phyloP scores from a whole-genome alignment of 2,888 invertebrate species.

The Philopedon plagiatum region DNA sequence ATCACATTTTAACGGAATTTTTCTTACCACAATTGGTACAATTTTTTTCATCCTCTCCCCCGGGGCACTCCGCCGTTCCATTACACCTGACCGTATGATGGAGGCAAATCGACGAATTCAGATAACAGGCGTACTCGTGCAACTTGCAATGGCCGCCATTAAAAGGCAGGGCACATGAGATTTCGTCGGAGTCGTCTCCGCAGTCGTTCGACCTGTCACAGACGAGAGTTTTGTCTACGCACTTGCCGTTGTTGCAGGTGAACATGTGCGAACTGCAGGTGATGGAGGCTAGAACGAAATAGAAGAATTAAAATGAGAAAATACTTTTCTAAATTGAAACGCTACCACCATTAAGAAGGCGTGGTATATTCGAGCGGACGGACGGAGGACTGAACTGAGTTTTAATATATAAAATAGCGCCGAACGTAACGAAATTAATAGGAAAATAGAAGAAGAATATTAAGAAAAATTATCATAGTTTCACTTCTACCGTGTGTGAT shows the following conservation, averaged over 20 bases:
- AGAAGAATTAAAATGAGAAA: too few relatives aligned
- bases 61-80: constrained; percentile 78
- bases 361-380: too few relatives aligned
- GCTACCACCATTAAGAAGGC: too few relatives aligned
- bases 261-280: constrained; percentile 66
- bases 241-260: constrained; percentile 71
- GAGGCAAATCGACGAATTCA: constrained; percentile 71
- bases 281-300: constrained; percentile 49
- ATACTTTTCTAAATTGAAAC: too few relatives aligned
- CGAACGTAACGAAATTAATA: too few relatives aligned
- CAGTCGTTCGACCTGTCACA: constrained; percentile 76
- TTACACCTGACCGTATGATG: constrained; percentile 71
- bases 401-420: too few relatives aligned
- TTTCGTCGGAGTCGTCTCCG: constrained; percentile 73
- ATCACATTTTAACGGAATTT: too few relatives aligned
- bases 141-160: constrained; percentile 64
- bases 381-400: too few relatives aligned
- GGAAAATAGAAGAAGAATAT: constrained; percentile 24
- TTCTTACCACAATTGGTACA: constrained; percentile 67
- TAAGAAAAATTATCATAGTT: not conserved
- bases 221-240: constrained; percentile 71
- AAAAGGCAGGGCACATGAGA: constrained; percentile 63
- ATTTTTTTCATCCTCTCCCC: constrained; percentile 78
- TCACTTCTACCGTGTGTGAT: too few relatives aligned
- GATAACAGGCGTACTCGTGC: constrained; percentile 70